Percentiles rank a stretch among this genome's conserved stretches.
Conservation (phyloP, 2,888 invertebrate species). For the Drosophila emarginata region DNA sequence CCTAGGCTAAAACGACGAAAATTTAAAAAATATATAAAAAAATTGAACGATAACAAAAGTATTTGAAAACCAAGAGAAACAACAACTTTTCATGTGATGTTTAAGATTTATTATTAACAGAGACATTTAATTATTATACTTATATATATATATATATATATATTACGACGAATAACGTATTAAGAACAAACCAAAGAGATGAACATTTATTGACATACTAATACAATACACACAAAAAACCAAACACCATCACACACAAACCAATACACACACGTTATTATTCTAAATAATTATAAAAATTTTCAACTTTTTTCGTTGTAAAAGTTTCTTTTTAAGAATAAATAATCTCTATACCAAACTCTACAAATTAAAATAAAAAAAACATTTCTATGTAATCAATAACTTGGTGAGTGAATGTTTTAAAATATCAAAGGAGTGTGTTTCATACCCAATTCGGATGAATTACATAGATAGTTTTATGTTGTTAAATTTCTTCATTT, state of each 20-base stretch:
- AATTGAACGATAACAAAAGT: slow-evolving; percentile 33
- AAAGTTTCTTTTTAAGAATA: slow-evolving; percentile 49
- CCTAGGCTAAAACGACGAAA: slow-evolving; percentile 55
- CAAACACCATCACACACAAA: not conserved
- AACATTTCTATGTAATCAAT: too few relatives aligned
- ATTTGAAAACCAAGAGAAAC: slow-evolving; percentile 48
- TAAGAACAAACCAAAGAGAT: slow-evolving; percentile 26
- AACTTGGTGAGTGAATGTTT: too few relatives aligned
- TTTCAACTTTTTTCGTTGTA: slow-evolving; percentile 61
- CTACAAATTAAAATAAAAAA: not conserved
- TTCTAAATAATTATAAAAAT: slow-evolving; percentile 45
- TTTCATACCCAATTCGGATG: too few relatives aligned
- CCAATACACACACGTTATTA: slow-evolving; percentile 41
- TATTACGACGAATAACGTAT: slow-evolving; percentile 54
- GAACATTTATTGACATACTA: slow-evolving; percentile 30
- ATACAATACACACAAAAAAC: not conserved
- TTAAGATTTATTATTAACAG: slow-evolving; percentile 61
- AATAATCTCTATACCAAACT: slow-evolving; percentile 50
- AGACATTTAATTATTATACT: slow-evolving; percentile 58
- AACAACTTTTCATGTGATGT: slow-evolving; percentile 78
- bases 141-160: slow-evolving; percentile 51
- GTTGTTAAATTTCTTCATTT: too few relatives aligned
- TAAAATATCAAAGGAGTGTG: too few relatives aligned
- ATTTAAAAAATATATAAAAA: slow-evolving; percentile 27
- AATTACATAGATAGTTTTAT: too few relatives aligned